Percentiles rank a stretch among this genome's conserved stretches.
These are phyloP conservation scores for Lasioglossum vierecki DNA, from an alignment of 2,888 invertebrate genomes.

Conservation along the genomic window DNA sequence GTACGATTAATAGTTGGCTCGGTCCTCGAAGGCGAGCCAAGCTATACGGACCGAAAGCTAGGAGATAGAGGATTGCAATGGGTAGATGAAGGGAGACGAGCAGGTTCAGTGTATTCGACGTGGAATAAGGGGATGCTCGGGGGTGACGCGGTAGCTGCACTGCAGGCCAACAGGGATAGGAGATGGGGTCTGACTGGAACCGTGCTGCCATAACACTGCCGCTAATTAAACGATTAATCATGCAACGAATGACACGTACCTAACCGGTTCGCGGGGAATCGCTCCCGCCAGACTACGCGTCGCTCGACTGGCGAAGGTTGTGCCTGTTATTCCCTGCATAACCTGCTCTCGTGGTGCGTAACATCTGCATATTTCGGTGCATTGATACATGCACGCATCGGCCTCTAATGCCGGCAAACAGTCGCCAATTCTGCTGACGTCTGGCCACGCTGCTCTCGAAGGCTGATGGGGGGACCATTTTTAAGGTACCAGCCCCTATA, in stretches of 20 bases:
- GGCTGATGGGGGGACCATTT: background rate
- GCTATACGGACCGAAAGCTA: constrained; percentile 12
- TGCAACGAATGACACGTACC: constrained; percentile 81
- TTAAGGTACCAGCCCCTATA: background rate
- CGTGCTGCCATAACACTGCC: constrained; percentile 80
- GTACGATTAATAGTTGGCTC: constrained; percentile 74
- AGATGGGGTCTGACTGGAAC: constrained; percentile 71
- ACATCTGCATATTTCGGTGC: constrained; percentile 71
- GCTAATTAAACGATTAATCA: constrained; percentile 84
- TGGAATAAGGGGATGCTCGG: constrained; percentile 64
- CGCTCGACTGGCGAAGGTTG: constrained; percentile 64
- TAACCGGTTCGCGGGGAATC: constrained; percentile 77
- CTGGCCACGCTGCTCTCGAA: background rate
- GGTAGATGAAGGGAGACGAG: background rate
- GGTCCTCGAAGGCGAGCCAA: constrained; percentile 43
- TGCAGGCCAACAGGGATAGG: constrained; percentile 35
- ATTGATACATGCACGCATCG: background rate
- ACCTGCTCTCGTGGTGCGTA: constrained; percentile 69
- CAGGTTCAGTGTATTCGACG: constrained; percentile 62
- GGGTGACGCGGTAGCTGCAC: constrained; percentile 72
- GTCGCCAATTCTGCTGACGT: constrained; percentile 11
- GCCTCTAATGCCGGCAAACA: background rate
- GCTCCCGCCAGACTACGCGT: constrained; percentile 68
- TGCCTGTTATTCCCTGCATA: constrained; percentile 63
- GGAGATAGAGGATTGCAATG: background rate